These are phyloP conservation scores for Podiceps cristatus DNA, from an alignment of 2,113 vertebrate species.

Conservation along the genomic window DNA sequence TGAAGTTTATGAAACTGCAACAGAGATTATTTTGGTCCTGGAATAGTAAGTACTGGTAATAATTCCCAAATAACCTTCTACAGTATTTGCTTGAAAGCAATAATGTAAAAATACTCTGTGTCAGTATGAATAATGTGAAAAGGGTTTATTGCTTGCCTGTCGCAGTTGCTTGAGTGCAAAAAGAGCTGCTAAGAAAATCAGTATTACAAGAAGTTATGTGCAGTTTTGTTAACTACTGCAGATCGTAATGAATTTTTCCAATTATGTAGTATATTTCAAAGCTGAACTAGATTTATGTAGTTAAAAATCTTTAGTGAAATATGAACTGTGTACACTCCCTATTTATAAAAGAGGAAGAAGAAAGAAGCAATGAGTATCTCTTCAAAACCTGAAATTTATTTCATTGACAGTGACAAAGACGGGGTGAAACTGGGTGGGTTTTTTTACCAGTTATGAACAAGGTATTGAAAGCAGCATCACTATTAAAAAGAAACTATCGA, in stretches of 20 bases:
- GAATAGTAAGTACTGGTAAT: conserved; percentile 88
- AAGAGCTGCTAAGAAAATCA: neutral
- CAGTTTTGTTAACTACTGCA: neutral
- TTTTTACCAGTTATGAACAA: neutral
- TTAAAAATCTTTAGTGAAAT: neutral
- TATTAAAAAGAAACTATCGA: neutral
- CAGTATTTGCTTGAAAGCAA: neutral
- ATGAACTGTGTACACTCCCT: neutral
- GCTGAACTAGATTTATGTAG: neutral
- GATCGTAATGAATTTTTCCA: neutral
- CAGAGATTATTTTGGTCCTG: conserved; percentile 92
- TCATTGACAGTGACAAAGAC: neutral
- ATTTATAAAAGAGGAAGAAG: neutral
- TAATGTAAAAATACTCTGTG: neutral
- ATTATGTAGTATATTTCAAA: neutral
- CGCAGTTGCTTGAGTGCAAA: neutral
- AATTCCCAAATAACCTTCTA: neutral
- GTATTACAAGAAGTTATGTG: neutral
- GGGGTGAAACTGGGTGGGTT: neutral
- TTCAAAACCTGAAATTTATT: neutral
- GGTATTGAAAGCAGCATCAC: neutral
- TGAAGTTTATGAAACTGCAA: conserved; percentile 91
- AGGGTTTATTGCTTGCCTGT: neutral
- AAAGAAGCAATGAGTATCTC: neutral
- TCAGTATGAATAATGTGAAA: neutral